Base-by-base conservation (phyloP, 2,888 invertebrate genomes). In the Archips crataeganus region DNA sequence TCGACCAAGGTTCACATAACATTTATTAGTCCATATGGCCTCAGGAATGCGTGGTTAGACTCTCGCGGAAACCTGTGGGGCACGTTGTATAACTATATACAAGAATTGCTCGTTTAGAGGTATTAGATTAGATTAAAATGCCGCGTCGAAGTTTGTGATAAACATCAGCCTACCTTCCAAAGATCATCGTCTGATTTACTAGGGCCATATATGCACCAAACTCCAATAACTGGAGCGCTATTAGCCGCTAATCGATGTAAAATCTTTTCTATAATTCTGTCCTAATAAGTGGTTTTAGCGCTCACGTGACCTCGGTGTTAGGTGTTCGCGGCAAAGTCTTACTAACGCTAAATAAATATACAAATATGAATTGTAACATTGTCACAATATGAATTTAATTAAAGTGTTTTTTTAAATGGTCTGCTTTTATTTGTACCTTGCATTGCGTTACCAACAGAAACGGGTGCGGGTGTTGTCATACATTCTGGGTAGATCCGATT, bases 321-420 rank as follows among this genome's bases (percentile, higher is more conserved):
- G 63, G 32, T 62, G 42, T 54, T 82, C 82, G 82, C 84, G 77
- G 80, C 79, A 81, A 84, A 71, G 83, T 81, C 84, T 83, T 84
- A 85, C 82, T 84, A 85, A 85, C 83, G 79, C 77, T 81, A 79
- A 79, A 81, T 76, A 77, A 78, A 81, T 23, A 61, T 67, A 81
- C 78, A 79, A 79, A 82, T 85, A 79, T 84, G 86, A 85, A 87
- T 88, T 88, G 87, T 86, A 89, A 87, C 85, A 86, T 83, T 87
- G 81, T 88, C 88, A 87, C 85, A 45, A 45, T 45, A 87, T 86
- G 83, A 84, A 84, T 84, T 84, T 84, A 85, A 87, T 81, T 87
- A 88, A 87, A 88, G 82, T 80, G 84, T 86, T 88, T 87, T 85
- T 85, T 81, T 87, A 83, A 82, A 42, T 63, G 67, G 23, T 70